Conservation (phyloP, 2,888 invertebrate species). For the Exephanes ischioxanthus region DNA sequence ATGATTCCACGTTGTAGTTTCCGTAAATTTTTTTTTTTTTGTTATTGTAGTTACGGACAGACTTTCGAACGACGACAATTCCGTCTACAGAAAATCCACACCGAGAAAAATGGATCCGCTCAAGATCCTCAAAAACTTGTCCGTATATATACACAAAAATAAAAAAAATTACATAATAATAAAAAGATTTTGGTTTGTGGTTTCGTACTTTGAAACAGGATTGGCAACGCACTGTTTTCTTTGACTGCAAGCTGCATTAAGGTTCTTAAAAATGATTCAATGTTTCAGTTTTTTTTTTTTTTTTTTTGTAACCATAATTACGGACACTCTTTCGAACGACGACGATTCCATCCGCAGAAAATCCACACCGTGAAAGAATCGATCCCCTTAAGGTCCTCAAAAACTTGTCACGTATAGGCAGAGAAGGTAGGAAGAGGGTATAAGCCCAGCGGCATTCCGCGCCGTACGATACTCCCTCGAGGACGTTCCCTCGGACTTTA, state of each 20-base stretch:
- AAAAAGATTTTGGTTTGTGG: background rate
- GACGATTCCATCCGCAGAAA: background rate
- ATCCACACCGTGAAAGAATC: background rate
- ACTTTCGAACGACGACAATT: background rate
- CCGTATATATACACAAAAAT: background rate
- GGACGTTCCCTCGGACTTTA: conserved; percentile 27
- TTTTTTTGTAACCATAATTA: no score
- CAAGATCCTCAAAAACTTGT: conserved; percentile 50
- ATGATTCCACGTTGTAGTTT: no score
- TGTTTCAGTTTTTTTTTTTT: no score
- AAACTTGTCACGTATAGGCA: conserved; percentile 53
- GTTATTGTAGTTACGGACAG: no score
- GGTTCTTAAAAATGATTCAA: no score
- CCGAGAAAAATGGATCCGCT: background rate
- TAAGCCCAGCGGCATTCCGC: conserved; percentile 45
- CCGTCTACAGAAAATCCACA: background rate
- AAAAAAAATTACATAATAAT: background rate
- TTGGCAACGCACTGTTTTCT: background rate
- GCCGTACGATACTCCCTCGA: conserved; percentile 50
- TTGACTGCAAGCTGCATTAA: no score
- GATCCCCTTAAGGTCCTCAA: conserved; percentile 33
- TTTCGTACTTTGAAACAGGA: background rate
- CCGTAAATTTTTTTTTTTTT: no score
- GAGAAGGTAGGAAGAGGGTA: conserved; percentile 27
- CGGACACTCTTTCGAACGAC: background rate